Evolutionary conservation across 2,888 invertebrate species (phyloP).

Genomic region (Caenorhabditis becei): DNA sequence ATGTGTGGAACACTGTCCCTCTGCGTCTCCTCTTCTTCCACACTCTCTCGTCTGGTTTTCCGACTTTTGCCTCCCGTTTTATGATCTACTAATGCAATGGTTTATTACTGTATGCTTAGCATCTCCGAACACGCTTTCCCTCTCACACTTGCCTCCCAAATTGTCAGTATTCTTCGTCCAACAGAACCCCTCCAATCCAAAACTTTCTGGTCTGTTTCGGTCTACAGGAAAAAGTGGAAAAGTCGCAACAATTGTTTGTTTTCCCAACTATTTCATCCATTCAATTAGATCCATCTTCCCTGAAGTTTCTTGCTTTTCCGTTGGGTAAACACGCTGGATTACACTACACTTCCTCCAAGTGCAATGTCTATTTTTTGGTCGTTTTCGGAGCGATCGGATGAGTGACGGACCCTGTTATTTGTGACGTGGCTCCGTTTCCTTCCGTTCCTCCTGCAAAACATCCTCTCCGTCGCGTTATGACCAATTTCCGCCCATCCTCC

Average conservation of each 20-base stretch:
- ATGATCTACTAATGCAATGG: slow-evolving; percentile 55
- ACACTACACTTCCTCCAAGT: not conserved
- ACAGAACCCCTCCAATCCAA: not conserved
- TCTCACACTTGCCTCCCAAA: not conserved
- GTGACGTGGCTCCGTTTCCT: not conserved
- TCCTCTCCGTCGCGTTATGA: slow-evolving; percentile 16
- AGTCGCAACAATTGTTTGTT: slow-evolving; percentile 53
- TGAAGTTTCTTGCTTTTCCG: slow-evolving; percentile 38
- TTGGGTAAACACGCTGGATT: slow-evolving; percentile 37
- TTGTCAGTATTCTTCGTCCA: not conserved
- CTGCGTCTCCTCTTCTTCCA: slow-evolving; percentile 13
- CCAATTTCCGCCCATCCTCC: slow-evolving; percentile 19
- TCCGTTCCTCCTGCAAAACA: slow-evolving; percentile 3
- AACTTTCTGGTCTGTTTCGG: slow-evolving; percentile 3
- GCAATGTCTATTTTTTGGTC: not conserved
- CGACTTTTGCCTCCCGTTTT: slow-evolving; percentile 27
- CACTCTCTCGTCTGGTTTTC: slow-evolving; percentile 14
- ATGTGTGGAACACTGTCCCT: slow-evolving; percentile 49
- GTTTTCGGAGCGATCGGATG: slow-evolving; percentile 11
- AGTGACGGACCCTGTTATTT: not conserved
- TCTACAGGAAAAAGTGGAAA: slow-evolving; percentile 22
- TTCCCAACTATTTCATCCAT: slow-evolving; percentile 40
- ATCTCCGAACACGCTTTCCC: slow-evolving; percentile 18
- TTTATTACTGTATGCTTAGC: slow-evolving; percentile 59
- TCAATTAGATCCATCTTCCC: slow-evolving; percentile 36